Evolutionary conservation across 1,140 invertebrate species (phyloP).

Genomic region (Lerema accius): DNA sequence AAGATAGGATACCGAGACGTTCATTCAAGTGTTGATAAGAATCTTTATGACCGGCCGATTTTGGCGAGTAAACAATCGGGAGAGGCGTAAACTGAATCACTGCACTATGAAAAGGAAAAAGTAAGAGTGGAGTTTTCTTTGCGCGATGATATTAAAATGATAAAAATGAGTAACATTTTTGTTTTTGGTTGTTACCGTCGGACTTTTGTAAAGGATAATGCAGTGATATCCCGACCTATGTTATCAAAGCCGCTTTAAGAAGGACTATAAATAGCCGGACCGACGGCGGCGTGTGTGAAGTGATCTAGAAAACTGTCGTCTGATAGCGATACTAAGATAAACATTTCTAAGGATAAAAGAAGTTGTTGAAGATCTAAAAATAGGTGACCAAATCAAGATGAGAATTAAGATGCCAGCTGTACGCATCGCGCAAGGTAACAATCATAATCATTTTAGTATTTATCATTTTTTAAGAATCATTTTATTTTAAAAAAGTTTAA

Average conservation of each 20-base stretch:
- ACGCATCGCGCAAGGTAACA: constrained; percentile 94
- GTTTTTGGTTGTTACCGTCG: constrained; percentile 61
- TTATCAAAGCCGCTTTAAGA: constrained; percentile 73
- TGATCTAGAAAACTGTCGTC: constrained; percentile 62
- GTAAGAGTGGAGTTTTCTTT: constrained; percentile 46
- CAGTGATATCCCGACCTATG: constrained; percentile 61
- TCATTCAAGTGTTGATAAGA: constrained; percentile 75
- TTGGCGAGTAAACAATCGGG: constrained; percentile 55
- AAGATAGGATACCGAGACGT: constrained; percentile 68
- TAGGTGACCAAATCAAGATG: constrained; percentile 89
- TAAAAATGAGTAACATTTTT: constrained; percentile 62
- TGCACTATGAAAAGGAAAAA: constrained; percentile 79
- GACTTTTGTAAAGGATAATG: constrained; percentile 61
- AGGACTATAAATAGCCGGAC: constrained; percentile 72
- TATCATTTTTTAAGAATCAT: neutral
- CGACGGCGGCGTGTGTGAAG: constrained; percentile 77
- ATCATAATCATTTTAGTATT: constrained; percentile 35
- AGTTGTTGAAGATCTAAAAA: constrained; percentile 78
- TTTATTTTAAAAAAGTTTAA: constrained; percentile 2
- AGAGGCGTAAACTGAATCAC: constrained; percentile 48
- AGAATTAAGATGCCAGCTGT: constrained; percentile 98
- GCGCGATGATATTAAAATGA: constrained; percentile 54
- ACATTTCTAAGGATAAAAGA: constrained; percentile 69
- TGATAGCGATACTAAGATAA: constrained; percentile 72
- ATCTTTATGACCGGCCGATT: constrained; percentile 62